These are phyloP conservation scores for Ligdia adustata DNA, from an alignment of 2,888 invertebrate species.

Conservation along the genomic window DNA sequence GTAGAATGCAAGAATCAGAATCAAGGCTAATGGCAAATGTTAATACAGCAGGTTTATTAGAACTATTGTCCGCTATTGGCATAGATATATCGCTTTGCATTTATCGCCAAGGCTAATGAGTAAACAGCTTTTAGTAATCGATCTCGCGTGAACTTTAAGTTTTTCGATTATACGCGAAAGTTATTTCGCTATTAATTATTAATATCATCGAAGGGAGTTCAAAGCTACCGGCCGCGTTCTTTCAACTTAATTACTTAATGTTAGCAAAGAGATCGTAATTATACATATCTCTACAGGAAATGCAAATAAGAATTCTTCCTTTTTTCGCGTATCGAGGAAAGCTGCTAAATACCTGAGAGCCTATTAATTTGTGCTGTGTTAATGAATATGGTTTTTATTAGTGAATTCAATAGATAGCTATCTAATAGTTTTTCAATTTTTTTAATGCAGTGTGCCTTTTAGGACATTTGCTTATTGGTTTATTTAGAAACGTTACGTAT, in stretches of 20 bases:
- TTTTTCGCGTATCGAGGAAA: slow-evolving; percentile 16
- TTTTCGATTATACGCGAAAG: slow-evolving; percentile 10
- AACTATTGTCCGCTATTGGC: too few species aligned
- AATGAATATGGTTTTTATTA: slow-evolving; percentile 17
- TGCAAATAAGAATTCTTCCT: slow-evolving; percentile 23
- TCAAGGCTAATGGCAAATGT: too few species aligned
- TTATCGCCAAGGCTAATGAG: too few species aligned
- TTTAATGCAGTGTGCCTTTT: too few species aligned
- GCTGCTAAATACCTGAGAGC: slow-evolving; percentile 16
- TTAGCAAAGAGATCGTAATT: slow-evolving; percentile 3
- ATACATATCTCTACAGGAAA: slow-evolving; percentile 24
- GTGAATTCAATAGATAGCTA: slow-evolving; percentile 22
- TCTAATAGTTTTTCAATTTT: slow-evolving; percentile 4
- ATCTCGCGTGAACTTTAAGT: slow-evolving; percentile 17
- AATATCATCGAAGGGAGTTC: slow-evolving; percentile 10
- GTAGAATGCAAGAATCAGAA: too few species aligned
- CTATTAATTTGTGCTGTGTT: slow-evolving; percentile 11
- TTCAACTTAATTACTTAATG: slow-evolving; percentile 17
- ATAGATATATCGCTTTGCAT: too few species aligned
- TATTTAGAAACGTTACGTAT: too few species aligned
- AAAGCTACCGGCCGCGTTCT: slow-evolving; percentile 18
- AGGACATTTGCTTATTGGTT: too few species aligned
- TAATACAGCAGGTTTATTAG: too few species aligned
- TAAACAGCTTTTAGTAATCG: too few species aligned
- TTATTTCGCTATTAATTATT: slow-evolving; percentile 13